Evolutionary conservation across 2,797 vertebrate species (phyloP).

Genomic region (Gila robusta): DNA sequence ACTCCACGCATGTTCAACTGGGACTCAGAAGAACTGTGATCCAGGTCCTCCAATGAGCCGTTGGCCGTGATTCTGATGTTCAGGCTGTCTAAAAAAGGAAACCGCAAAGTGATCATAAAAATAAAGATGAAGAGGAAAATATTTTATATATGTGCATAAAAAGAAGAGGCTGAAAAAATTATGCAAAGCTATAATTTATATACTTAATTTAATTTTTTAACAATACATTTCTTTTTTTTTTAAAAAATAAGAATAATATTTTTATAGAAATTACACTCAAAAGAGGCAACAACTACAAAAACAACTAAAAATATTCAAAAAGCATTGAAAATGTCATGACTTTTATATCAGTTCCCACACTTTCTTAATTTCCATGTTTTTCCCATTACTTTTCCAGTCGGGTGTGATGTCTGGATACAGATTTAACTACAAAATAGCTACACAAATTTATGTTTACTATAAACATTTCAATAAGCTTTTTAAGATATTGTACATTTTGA

Average conservation of each 20-base stretch:
- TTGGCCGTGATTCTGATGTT: conserved; percentile 81
- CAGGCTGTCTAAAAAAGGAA: conserved; percentile 67
- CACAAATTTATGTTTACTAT: background rate
- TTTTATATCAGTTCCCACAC: background rate
- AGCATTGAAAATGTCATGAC: background rate
- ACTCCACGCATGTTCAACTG: conserved; percentile 90
- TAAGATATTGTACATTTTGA: background rate
- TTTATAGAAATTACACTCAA: background rate
- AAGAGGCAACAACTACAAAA: background rate
- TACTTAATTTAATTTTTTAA: background rate
- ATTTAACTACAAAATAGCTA: background rate
- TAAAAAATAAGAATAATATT: background rate
- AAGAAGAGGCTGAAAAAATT: background rate
- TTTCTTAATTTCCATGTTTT: background rate
- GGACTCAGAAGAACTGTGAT: conserved; percentile 68
- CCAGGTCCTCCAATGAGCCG: conserved; percentile 71
- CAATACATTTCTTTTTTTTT: background rate
- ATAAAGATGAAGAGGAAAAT: background rate
- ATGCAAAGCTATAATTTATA: no score
- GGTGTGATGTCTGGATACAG: background rate
- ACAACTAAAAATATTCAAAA: background rate
- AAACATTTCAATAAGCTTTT: background rate
- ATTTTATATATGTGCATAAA: background rate
- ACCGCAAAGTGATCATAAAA: conserved; percentile 53
- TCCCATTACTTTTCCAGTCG: background rate